Base-by-base conservation (phyloP, 2,888 invertebrate species). In the Agonopterix subpropinquella region DNA sequence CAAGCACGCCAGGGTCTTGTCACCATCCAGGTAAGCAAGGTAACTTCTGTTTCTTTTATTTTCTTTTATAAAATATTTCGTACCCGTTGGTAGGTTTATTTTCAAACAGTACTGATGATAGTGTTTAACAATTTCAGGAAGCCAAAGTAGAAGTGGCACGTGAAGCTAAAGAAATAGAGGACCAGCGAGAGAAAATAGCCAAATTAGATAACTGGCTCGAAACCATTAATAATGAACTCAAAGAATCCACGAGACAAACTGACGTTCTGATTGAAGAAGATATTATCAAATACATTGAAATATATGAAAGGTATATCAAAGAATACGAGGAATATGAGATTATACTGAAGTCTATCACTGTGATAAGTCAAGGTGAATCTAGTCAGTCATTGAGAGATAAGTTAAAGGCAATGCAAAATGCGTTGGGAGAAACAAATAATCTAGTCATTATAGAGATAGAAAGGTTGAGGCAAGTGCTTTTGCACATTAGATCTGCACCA, bases 1-100 rank as follows among this genome's bases (percentile, higher is more conserved):
- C 93, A 95, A 66, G 93, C 94, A 0, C 91, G 93, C 48, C 91
- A 92, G 70, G 94, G 94, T 53, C 89, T 91, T 41, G 75, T 62
- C 61, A 80, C 81, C 74, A 83, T 89, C 74, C 74, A 89, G 87
- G 89, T 89, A 84, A 85, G 79, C 61, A 83, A 84, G 84, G 83
- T 84, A 83, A 77, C 56, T 54, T 49, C 41, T n/a, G 7, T 47
- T 47, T 50, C 11, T 43, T 47, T 42, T 45, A 42, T 37, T 47
- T 5, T 47, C 46, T 42, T 42, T 11, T 13, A 13, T 2, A 13
- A 13, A 13, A 13, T 2, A 13, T 13, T 13, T 11, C 11, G 4
- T 42, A 13, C 11, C 9, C 9, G 15, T 45, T 43, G 28, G 9
- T 36, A 10, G 39, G n/a, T 39, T 5, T n/a, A 4, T 37, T 39